These are phyloP conservation scores for Petrolisthes manimaculis DNA, from an alignment of 2,888 invertebrate genomes.

Conservation along the genomic window DNA sequence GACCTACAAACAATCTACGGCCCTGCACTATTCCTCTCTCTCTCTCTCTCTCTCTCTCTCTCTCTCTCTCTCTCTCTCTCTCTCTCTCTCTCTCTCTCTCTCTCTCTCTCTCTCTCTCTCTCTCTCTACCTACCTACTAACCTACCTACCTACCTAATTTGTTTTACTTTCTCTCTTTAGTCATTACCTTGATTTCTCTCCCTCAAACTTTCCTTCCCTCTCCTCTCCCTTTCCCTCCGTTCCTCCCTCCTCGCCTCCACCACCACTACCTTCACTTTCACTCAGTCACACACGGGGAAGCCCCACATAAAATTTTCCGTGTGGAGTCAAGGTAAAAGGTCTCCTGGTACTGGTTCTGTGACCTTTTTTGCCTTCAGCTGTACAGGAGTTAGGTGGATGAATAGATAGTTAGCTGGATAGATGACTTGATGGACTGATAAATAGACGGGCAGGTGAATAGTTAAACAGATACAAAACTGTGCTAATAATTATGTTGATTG, in stretches of 20 bases:
- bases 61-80: no score
- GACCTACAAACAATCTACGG: no score
- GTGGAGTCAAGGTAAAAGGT: neutral
- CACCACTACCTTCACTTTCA: neutral
- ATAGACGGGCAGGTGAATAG: neutral
- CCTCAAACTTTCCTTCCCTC: no score
- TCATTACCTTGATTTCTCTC: no score
- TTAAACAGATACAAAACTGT: neutral
- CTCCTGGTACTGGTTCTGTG: neutral
- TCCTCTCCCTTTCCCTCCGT: no score
- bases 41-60: no score
- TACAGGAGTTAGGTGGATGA: neutral
- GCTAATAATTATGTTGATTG: neutral
- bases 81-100: no score
- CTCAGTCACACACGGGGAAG: neutral
- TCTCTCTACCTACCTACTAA: no score
- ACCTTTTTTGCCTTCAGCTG: neutral
- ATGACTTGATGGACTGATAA: neutral
- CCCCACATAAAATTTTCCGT: neutral
- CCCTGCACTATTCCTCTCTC: no score
- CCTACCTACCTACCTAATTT: no score
- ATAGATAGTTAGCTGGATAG: neutral
- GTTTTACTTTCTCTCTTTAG: no score
- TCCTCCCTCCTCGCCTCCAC: neutral
- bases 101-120: no score